These are phyloP conservation scores for Clivina fossor DNA, from an alignment of 2,888 invertebrate genomes.

Conservation along the genomic window DNA sequence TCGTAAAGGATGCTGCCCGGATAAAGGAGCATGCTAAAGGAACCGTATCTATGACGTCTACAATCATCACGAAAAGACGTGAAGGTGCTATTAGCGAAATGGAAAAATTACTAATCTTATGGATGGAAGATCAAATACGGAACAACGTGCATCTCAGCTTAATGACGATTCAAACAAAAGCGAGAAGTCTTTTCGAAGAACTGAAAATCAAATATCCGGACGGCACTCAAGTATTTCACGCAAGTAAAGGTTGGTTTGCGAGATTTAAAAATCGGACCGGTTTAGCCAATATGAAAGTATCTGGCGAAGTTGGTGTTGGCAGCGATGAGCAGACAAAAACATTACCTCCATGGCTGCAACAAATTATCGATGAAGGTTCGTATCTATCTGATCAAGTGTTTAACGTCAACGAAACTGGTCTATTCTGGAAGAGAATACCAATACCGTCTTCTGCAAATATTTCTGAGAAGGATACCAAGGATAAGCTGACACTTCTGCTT, in stretches of 20 bases:
- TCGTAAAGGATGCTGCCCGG: too few relatives aligned
- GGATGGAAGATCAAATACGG: neutral
- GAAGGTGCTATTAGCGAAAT: neutral
- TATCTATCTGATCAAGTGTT: neutral
- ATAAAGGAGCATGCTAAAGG: too few relatives aligned
- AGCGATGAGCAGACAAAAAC: neutral
- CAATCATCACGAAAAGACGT: too few relatives aligned
- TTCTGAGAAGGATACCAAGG: neutral
- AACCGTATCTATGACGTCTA: too few relatives aligned
- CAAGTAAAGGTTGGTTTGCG: neutral
- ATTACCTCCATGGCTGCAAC: neutral
- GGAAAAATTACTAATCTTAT: neutral
- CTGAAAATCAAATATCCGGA: neutral
- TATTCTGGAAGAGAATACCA: neutral
- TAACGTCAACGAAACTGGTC: neutral
- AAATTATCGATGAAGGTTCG: neutral
- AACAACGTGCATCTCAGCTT: neutral
- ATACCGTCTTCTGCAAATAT: neutral
- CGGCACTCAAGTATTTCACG: neutral
- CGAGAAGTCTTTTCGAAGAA: neutral
- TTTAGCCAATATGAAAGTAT: neutral
- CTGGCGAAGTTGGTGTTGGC: neutral
- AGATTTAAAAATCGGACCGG: neutral
- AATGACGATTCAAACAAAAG: neutral
- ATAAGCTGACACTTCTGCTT: neutral